phyloP scores from a whole-genome alignment of 2,797 vertebrate species.

The Nannoperca obscura region DNA sequence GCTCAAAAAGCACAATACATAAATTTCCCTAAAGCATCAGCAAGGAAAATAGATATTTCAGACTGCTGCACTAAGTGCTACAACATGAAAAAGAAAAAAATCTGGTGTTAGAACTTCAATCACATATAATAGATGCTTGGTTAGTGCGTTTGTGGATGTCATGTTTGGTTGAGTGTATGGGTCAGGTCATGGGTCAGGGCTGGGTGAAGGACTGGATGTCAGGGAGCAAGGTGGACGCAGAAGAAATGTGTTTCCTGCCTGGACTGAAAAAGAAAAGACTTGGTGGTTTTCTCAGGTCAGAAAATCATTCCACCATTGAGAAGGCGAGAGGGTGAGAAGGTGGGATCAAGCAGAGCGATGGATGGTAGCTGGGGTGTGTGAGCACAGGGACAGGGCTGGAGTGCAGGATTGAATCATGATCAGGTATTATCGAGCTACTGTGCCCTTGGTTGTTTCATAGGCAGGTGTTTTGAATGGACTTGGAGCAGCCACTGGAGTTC shows the following conservation, averaged over 20 bases:
- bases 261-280: background rate
- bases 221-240: background rate
- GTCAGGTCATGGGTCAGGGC: background rate
- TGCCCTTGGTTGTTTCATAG: slow-evolving; percentile 13
- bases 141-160: slow-evolving; percentile 5
- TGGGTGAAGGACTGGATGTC: background rate
- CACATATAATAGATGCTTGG: background rate
- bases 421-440: background rate
- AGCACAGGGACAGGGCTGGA: background rate
- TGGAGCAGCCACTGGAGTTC: background rate
- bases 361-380: background rate
- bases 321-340: background rate
- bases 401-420: slow-evolving; percentile 17
- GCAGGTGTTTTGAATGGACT: slow-evolving; percentile 20
- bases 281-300: slow-evolving; percentile 7
- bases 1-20: slow-evolving; percentile 14
- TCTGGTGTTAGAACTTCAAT: background rate
- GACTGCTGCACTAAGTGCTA: background rate
- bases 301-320: slow-evolving; percentile 8
- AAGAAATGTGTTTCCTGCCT: background rate
- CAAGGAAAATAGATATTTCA: slow-evolving; percentile 12
- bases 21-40: slow-evolving; percentile 14
- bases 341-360: slow-evolving; percentile 6
- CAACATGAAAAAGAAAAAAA: background rate
- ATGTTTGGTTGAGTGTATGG: background rate